Conservation (phyloP, 2,113 vertebrate species). For the Sebastes fasciatus region DNA sequence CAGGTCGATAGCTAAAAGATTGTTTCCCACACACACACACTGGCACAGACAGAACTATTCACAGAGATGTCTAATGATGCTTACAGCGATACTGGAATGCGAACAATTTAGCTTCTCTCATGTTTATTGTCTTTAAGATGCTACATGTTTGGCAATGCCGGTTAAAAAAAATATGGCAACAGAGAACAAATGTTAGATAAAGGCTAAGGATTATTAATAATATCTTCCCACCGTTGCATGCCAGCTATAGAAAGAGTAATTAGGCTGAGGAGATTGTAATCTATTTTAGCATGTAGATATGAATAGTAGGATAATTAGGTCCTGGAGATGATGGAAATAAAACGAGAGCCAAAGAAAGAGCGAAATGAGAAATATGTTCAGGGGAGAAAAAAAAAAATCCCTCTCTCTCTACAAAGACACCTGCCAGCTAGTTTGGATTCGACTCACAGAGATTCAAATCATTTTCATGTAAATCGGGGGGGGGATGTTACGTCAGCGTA, state of each 20-base stretch:
- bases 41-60: not conserved
- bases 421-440: conserved; percentile 16
- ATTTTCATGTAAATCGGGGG: conserved; percentile 38
- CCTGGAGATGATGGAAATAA: conserved; percentile 47
- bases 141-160: not conserved
- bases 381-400: not conserved
- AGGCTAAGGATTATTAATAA: conserved; percentile 52
- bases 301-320: conserved; percentile 73
- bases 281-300: conserved; percentile 73
- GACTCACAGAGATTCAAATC: conserved; percentile 36
- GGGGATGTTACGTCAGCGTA: not conserved
- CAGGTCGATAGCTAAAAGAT: conserved; percentile 44
- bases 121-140: not conserved
- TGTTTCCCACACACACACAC: conserved; percentile 45
- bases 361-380: conserved; percentile 45
- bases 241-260: conserved; percentile 66
- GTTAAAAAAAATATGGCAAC: not conserved
- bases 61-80: conserved; percentile 10
- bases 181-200: conserved; percentile 21
- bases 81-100: conserved; percentile 2
- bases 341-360: conserved; percentile 54
- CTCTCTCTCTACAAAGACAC: conserved; percentile 4
- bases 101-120: conserved; percentile 10
- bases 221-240: conserved; percentile 47
- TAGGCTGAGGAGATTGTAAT: conserved; percentile 72